These are phyloP conservation scores for Heliconius aoede DNA, from an alignment of 2,888 invertebrate genomes.

Conservation along the genomic window DNA sequence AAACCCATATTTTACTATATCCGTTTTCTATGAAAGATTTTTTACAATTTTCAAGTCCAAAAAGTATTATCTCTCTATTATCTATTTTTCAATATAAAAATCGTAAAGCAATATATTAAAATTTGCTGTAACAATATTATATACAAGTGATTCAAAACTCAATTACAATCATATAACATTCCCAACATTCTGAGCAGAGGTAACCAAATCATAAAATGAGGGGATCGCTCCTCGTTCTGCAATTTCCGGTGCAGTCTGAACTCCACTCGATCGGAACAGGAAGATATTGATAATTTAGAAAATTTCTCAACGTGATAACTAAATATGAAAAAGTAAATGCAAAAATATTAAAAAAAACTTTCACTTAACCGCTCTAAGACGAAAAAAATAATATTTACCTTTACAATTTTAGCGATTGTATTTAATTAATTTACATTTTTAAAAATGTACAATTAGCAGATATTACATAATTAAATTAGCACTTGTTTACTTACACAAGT, in stretches of 20 bases:
- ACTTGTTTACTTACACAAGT: no score
- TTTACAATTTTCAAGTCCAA: no score
- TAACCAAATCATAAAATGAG: slow-evolving; percentile 32
- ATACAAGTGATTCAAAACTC: not conserved
- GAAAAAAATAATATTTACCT: no score
- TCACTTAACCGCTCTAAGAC: no score
- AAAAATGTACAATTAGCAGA: no score
- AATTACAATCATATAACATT: slow-evolving; percentile 3
- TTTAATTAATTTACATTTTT: no score
- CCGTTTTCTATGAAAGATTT: no score
- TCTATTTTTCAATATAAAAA: not conserved
- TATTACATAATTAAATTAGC: no score
- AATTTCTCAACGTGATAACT: no score
- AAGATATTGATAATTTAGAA: slow-evolving; percentile 20
- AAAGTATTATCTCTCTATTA: not conserved
- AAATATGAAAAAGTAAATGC: not conserved
- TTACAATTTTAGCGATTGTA: no score
- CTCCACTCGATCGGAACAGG: slow-evolving; percentile 24
- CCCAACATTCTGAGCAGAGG: slow-evolving; percentile 14
- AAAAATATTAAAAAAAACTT: no score
- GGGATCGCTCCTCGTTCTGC: slow-evolving; percentile 17
- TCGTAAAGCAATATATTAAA: not conserved
- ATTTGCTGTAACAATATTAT: not conserved
- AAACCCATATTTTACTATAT: no score
- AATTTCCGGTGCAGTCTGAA: slow-evolving; percentile 31